Conservation (phyloP, 2,113 vertebrate species). For the Polypterus bichir region DNA sequence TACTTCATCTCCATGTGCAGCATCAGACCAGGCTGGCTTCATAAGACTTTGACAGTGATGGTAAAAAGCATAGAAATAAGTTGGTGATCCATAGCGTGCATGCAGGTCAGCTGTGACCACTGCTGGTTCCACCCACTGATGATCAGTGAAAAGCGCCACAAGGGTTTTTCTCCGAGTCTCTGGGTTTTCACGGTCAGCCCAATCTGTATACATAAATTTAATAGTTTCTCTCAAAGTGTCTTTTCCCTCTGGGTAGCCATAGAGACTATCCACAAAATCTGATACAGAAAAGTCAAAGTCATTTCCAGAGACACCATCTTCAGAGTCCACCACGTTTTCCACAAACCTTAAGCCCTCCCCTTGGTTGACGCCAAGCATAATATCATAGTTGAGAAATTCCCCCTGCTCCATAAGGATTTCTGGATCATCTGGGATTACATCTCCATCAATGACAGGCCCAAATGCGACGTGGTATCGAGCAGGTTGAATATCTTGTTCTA, state of each 20-base stretch:
- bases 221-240: conserved; percentile 94
- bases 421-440: conserved; percentile 92
- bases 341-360: conserved; percentile 94
- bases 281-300: conserved; percentile 96
- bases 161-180: conserved; percentile 92
- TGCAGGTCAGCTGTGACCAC: conserved; percentile 94
- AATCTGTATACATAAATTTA: conserved; percentile 98
- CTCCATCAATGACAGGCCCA: conserved; percentile 91
- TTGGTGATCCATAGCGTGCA: conserved; percentile 89
- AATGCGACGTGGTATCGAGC: conserved; percentile 95
- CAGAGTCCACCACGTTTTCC: conserved; percentile 91
- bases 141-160: conserved; percentile 94
- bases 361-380: conserved; percentile 97
- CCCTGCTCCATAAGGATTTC: conserved; percentile 98
- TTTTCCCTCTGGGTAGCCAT: conserved; percentile 93
- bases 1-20: conserved; percentile 93
- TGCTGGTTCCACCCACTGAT: conserved; percentile 95
- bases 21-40: conserved; percentile 95
- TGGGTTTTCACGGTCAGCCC: conserved; percentile 92
- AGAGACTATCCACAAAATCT: conserved; percentile 96
- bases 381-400: conserved; percentile 97
- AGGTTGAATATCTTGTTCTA: conserved; percentile 95
- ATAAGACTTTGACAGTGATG: conserved; percentile 98
- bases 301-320: conserved; percentile 90
- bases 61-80: conserved; percentile 97